A percentile compares a stretch with the other conserved stretches of the same genome.
Evolutionary conservation across 2,888 invertebrate species (phyloP).

Genomic region (Octonoba sinensis): DNA sequence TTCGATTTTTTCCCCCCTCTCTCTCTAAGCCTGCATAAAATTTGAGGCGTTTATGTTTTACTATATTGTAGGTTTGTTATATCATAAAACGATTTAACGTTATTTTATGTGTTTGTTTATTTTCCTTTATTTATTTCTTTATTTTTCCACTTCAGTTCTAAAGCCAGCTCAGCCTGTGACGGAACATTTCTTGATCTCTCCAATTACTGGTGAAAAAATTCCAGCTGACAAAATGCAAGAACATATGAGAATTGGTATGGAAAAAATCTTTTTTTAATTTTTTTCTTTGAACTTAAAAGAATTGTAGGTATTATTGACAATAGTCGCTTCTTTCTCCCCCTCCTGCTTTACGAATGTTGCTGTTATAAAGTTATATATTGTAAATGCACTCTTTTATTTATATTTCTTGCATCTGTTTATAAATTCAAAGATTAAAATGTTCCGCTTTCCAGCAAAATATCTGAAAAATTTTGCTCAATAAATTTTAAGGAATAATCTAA

Average conservation of each 20-base stretch:
- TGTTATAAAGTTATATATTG: background rate
- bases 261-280: background rate
- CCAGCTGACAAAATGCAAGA: conserved; percentile 97
- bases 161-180: conserved; percentile 70
- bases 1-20: too few species aligned
- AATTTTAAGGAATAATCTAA: too few species aligned
- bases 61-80: too few species aligned
- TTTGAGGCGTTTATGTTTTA: too few species aligned
- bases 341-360: background rate
- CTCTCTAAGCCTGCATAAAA: too few species aligned
- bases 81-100: too few species aligned
- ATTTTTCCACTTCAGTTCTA: conserved; percentile 32
- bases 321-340: background rate
- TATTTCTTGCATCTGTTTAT: background rate
- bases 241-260: conserved; percentile 88
- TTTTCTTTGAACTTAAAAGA: too few species aligned
- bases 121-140: conserved; percentile 2
- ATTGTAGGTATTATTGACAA: background rate
- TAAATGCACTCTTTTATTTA: background rate
- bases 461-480: too few species aligned
- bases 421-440: too few species aligned
- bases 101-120: background rate
- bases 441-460: too few species aligned
- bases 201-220: conserved; percentile 97
- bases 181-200: conserved; percentile 95